phyloP scores from a whole-genome alignment of 1,140 invertebrate species.

The Stegodyphus mimosarum region DNA sequence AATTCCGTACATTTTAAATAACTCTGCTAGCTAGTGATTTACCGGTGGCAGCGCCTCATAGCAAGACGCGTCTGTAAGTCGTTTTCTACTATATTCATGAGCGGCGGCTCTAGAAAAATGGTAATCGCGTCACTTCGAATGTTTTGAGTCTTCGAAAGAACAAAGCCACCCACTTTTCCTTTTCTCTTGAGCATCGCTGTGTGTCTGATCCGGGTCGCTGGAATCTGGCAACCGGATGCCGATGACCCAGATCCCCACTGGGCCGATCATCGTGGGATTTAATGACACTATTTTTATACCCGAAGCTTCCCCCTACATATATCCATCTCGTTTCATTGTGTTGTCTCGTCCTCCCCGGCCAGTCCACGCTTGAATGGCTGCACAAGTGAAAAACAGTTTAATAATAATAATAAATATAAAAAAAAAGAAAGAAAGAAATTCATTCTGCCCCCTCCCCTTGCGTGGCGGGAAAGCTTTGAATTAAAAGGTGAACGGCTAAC shows the following conservation, averaged over 20 bases:
- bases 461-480: too few species aligned
- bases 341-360: neutral
- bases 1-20: too few species aligned
- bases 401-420: too few species aligned
- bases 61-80: neutral
- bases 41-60: neutral
- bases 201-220: conserved; percentile 3
- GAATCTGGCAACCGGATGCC: conserved; percentile 24
- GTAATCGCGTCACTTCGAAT: too few species aligned
- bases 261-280: conserved; percentile 12
- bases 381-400: too few species aligned
- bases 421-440: too few species aligned
- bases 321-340: neutral
- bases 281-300: conserved; percentile 29
- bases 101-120: neutral
- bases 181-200: neutral
- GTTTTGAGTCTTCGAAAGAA: too few species aligned
- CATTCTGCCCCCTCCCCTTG: too few species aligned
- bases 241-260: conserved; percentile 19
- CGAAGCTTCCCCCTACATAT: neutral
- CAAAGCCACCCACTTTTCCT: conserved; percentile 25
- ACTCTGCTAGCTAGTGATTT: neutral
- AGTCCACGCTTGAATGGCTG: neutral
- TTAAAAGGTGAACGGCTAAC: too few species aligned
- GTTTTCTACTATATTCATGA: neutral